These are phyloP conservation scores for Chlorospingus flavigularis DNA, from an alignment of 2,797 vertebrate genomes.

Conservation along the genomic window DNA sequence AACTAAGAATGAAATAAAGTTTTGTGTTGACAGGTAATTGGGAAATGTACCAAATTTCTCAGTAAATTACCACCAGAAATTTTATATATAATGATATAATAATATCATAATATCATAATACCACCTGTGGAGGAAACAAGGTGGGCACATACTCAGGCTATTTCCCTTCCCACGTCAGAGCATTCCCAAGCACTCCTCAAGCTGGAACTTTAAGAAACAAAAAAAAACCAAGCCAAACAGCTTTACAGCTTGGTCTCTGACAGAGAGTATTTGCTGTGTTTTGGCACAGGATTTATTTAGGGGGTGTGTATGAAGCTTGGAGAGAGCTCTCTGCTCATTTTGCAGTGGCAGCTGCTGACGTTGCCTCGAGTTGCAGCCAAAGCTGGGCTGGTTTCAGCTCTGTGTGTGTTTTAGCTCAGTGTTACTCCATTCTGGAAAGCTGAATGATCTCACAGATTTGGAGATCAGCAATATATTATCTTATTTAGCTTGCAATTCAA, in stretches of 20 bases:
- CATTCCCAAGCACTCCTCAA: background rate
- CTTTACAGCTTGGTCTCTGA: background rate
- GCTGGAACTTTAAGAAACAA: background rate
- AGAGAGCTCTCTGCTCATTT: background rate
- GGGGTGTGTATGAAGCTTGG: background rate
- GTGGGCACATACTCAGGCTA: background rate
- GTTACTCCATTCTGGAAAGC: background rate
- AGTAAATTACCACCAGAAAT: background rate
- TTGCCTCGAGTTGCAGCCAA: background rate
- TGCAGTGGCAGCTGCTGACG: background rate
- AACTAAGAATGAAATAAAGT: background rate
- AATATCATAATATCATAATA: too few relatives aligned
- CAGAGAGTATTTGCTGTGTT: background rate
- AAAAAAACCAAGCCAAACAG: background rate
- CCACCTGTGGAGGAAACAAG: background rate
- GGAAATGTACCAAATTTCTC: background rate
- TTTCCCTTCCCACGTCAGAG: background rate
- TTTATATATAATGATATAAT: too few relatives aligned
- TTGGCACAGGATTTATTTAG: constrained; percentile 2
- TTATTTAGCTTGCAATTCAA: background rate
- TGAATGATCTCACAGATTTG: background rate
- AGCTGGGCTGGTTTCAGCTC: background rate
- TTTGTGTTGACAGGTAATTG: background rate
- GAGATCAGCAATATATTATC: background rate
- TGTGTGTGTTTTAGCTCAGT: background rate